Conservation (phyloP, 2,797 vertebrate species). For the Propithecus deckenii region DNA sequence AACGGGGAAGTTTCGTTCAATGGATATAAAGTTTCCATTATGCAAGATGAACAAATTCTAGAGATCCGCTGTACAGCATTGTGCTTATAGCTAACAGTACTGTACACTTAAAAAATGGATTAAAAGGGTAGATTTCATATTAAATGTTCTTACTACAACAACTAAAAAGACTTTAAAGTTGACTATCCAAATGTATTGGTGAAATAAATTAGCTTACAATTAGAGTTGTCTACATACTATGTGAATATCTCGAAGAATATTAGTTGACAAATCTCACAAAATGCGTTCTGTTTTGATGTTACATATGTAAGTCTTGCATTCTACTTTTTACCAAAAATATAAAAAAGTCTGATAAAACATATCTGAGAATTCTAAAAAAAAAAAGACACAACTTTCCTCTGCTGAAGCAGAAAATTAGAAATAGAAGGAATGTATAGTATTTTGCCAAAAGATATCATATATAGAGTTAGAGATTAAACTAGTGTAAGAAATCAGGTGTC, state of each 20-base stretch:
- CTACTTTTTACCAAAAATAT: not conserved
- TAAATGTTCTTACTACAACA: not conserved
- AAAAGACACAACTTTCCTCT: not conserved
- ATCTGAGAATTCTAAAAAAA: not conserved
- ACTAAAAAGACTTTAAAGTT: not conserved
- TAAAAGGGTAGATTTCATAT: not conserved
- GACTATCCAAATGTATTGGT: not conserved
- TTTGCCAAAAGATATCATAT: not conserved
- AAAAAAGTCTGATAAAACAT: not conserved
- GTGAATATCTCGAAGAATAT: not conserved
- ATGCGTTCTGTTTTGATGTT: not conserved
- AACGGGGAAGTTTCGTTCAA: not conserved
- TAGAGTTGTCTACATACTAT: not conserved
- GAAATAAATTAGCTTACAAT: not conserved
- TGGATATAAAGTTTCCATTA: not conserved
- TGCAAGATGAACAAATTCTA: not conserved
- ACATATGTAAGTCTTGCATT: not conserved
- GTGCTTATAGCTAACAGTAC: not conserved
- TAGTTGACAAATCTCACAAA: conserved; percentile 10
- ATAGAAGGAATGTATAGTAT: not conserved
- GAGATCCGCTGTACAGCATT: not conserved
- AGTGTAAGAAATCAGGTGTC: not conserved
- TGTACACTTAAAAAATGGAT: not conserved
- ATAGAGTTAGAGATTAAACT: not conserved
- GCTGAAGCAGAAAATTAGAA: not conserved